Percentiles rank a stretch among this genome's conserved stretches.
These are phyloP conservation scores for Holacanthella duospinosa DNA, from an alignment of 2,888 invertebrate genomes.

Conservation along the genomic window DNA sequence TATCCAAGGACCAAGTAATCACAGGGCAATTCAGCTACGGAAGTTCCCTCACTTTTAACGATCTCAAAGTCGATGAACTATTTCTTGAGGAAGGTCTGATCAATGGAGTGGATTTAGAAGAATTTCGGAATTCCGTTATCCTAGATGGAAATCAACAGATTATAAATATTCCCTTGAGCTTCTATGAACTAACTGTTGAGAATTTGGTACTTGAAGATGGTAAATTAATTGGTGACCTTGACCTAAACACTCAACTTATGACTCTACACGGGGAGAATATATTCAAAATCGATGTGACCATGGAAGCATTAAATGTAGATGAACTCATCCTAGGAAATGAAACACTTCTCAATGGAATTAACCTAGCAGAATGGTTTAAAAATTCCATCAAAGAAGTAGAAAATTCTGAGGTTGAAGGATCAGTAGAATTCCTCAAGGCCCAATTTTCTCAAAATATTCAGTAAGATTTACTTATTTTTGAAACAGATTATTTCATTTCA, in stretches of 20 bases:
- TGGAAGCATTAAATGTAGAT: constrained; percentile 11
- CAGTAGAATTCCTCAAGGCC: constrained; percentile 8
- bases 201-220: background rate
- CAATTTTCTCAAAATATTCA: constrained; percentile 8
- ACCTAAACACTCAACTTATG: constrained; percentile 16
- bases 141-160: constrained; percentile 15
- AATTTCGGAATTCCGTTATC: constrained; percentile 16
- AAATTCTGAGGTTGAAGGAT: constrained; percentile 2
- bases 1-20: constrained; percentile 19
- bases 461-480: constrained; percentile 12
- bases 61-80: constrained; percentile 3
- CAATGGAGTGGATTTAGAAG: constrained; percentile 19
- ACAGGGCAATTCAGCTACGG: constrained; percentile 18
- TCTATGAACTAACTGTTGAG: constrained; percentile 2
- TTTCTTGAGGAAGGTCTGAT: constrained; percentile 14
- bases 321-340: constrained; percentile 9
- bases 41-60: background rate
- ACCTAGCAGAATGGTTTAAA: constrained; percentile 22
- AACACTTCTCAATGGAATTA: constrained; percentile 16
- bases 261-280: constrained; percentile 19
- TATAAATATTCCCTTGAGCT: background rate
- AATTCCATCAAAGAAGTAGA: constrained; percentile 8
- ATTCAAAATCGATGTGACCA: constrained; percentile 6
- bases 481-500: background rate
- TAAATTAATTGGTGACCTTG: constrained; percentile 8